Evolutionary conservation across 2,113 vertebrate species (phyloP), one percentile per base, ranked within the genome.

Genomic region (Alaudala cheleensis): DNA sequence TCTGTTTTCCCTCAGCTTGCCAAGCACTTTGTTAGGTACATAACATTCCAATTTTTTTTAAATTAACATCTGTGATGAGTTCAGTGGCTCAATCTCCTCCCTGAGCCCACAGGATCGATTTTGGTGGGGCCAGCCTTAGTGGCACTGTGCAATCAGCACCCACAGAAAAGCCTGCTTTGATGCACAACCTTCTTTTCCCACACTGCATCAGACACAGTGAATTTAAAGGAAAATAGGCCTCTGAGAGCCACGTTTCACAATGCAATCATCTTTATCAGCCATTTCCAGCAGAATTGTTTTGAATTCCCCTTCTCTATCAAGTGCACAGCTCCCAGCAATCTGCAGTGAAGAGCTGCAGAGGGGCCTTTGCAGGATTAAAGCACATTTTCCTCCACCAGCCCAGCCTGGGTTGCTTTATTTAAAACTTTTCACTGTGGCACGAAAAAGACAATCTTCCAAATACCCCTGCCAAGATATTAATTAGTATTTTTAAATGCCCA

Each of bases 1-100:
- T 54, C 79, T 95, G 90, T 88, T 94, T 96, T 90, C 89, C 89
- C 81, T 88, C 76, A 76, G 73, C 88, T 70, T 94, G 94, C 88
- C 92, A 95, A 89, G 78, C 31, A 47, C 77, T 96, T 93, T 51
- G 81, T 86, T 94, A 93, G 83, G 93, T 88, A 92, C 77, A 54
- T 20, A 85, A 54, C 76, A 77, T 25, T n/a, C 90, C 7, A 18
- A 13, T 8, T 81, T 66, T 56, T 74, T 88, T 18, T 3, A 61
- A 67, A 83, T 83, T 47, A 94, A 80, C 56, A 79, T 90, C 83
- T 90, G 77, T 87, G 70, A 49, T 60, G 73, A n/a, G 29, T 20
- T 70, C 66, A 80, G 62, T 91, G 67, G 47, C 80, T 92, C 72
- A 47, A 18, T 33, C 73, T 47, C 1, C 54, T 54, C 67, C 12